Evolutionary conservation across 2,797 vertebrate genomes (phyloP), one percentile per base, ranked within the genome.

Genomic region (Scomberomorus guttatus): DNA sequence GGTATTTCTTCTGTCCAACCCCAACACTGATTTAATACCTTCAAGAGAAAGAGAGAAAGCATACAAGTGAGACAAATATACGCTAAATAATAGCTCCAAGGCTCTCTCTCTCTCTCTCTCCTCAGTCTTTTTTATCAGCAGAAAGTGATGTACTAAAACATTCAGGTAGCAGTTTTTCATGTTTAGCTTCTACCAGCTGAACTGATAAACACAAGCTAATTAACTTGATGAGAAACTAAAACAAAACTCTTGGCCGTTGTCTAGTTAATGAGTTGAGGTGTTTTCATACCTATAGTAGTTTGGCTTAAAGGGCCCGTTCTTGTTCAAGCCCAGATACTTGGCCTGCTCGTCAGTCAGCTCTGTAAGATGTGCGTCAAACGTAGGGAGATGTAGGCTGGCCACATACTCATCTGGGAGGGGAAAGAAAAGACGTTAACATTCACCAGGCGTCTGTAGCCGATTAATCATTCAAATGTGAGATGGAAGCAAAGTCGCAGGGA

Each of bases 221-320:
- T 13, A 39, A 37, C 34, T 37, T 37, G 34, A 37, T 37, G 7
- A 29, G 6, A 34, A 34, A 34, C 32, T 34, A 34, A 13, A 48
- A 48, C 18, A 1, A 6, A 48, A 48, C 46, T 17, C 15, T 17
- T 39, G 37, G 44, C 44, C 20, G 46, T 18, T 20, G 5, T 18
- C 6, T 48, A 18, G 39, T 3, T 42, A 4, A 20, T 48, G 46
- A 48, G 6, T 20, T 14, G 22, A 57, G 2, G 20, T 17, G 52
- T 42, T 68, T 60, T 34, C 77, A 60, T 90, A 98, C 98, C 98
- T 97, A 93, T 99, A 99, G 94, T 99, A 99, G 94, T 99, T 99
- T 89, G 98, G 98, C 94, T 99, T 99, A 86, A 99, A 99, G 77
- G 98, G 98, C 9, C 98, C 98, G 1, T 99, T 99, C 94, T 99